Base-by-base conservation (phyloP, 2,113 vertebrate genomes). In the Microtus montanus region DNA sequence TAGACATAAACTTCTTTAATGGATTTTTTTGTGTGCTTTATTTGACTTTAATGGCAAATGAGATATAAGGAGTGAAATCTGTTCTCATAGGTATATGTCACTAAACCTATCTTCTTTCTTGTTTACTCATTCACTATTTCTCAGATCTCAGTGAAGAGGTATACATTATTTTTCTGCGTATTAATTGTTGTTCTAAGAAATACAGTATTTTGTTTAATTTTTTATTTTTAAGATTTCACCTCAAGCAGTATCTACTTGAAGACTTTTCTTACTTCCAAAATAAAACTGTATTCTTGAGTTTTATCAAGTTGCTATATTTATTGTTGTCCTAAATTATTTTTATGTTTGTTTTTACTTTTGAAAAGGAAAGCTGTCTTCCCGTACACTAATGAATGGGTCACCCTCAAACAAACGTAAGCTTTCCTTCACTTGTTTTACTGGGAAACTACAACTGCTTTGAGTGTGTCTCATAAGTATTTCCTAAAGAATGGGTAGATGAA, bases 401-500 rank as follows among this genome's bases (percentile, higher is more conserved):
- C 12, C 10, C 44, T 14, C 14, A 73, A 9, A 68, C 0, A 20
- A 82, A 88, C 63, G 28, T 22, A 85, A 11, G 22, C 1, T 1
- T 15, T 73, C 35, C 5, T 54, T 52, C 24, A 24, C 4, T 41
- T 61, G 0, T 49, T 88, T 26, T 38, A 0, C 1, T 7, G 17
- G 54, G 47, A 70, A 78, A 11, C 1, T 52, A n/a, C 6, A 30
- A 28, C 12, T 82, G 3, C 0, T 15, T 90, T 87, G 68, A 54
- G 0, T n/a, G 33, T 47, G 66, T 75, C 41, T 85, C 9, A 41
- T 61, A 73, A 49, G 54, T 90, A 75, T 80, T 93, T 92, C 58
- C 73, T 92, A 75, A 91, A 52, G 68, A 93, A 89, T 52, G 77
- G 38, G 68, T 77, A 86, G 9, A n/a, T 61, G 47, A 79, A 77